These are phyloP conservation scores for Anthrax anthrax DNA, from an alignment of 2,888 invertebrate genomes.

Conservation along the genomic window DNA sequence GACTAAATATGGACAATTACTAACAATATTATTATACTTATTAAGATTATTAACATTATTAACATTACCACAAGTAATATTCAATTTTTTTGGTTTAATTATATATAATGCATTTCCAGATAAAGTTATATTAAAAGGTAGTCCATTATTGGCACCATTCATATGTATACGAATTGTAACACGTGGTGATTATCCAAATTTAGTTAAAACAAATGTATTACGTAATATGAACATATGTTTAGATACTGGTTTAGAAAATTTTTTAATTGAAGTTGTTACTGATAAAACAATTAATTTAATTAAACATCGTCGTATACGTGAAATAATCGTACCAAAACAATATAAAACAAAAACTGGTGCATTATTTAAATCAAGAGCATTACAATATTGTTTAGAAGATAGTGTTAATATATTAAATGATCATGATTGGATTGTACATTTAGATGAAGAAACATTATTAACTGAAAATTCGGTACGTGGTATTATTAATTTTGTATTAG, in stretches of 20 bases:
- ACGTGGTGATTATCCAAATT: slow-evolving; percentile 81
- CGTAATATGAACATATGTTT: slow-evolving; percentile 77
- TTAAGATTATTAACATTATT: slow-evolving; percentile 68
- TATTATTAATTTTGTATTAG: slow-evolving; percentile 84
- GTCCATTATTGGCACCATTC: slow-evolving; percentile 82
- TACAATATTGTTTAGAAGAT: slow-evolving; percentile 90
- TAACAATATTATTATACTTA: slow-evolving; percentile 59
- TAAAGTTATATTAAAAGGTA: slow-evolving; percentile 74
- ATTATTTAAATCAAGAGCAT: slow-evolving; percentile 82
- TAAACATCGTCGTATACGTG: slow-evolving; percentile 67
- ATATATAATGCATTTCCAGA: slow-evolving; percentile 92
- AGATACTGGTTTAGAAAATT: slow-evolving; percentile 86
- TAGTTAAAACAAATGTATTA: slow-evolving; percentile 74
- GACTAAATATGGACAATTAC: slow-evolving; percentile 63
- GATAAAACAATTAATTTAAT: slow-evolving; percentile 69
- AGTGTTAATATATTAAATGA: slow-evolving; percentile 72
- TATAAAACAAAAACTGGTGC: slow-evolving; percentile 86
- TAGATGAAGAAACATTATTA: slow-evolving; percentile 90
- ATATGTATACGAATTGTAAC: slow-evolving; percentile 91
- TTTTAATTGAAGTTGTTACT: slow-evolving; percentile 90
- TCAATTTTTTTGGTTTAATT: slow-evolving; percentile 66
- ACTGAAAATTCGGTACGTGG: slow-evolving; percentile 84
- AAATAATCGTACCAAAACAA: slow-evolving; percentile 74
- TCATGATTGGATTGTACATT: slow-evolving; percentile 91
- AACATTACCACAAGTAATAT: slow-evolving; percentile 77